A percentile compares a stretch with the other conserved stretches of the same genome.
phyloP scores from a whole-genome alignment of 2,888 invertebrate genomes.

The Drosophila formosana region DNA sequence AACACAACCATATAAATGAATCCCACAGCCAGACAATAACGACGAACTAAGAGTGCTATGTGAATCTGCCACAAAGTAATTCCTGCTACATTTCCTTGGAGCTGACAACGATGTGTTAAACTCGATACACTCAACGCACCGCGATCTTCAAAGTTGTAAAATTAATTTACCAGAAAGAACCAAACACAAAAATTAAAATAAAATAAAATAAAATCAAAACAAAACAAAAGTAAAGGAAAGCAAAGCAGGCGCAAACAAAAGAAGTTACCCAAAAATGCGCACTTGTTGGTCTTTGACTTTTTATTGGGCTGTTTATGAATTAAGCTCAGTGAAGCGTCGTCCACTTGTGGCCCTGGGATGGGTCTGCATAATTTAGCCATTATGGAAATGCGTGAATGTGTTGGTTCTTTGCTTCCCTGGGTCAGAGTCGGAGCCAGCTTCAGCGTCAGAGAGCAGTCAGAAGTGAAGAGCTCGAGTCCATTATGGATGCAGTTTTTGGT shows the following conservation, averaged over 20 bases:
- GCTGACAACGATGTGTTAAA: background rate
- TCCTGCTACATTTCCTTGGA: background rate
- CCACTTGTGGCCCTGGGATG: constrained; percentile 30
- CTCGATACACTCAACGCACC: constrained; percentile 1
- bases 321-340: background rate
- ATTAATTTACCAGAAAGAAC: constrained; percentile 77
- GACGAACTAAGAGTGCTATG: constrained; percentile 35
- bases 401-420: constrained; percentile 17
- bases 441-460: constrained; percentile 32
- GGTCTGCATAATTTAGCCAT: constrained; percentile 78
- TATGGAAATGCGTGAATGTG: constrained; percentile 72
- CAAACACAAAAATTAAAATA: constrained; percentile 20
- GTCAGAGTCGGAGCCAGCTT: background rate
- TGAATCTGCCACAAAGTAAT: background rate
- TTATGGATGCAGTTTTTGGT: constrained; percentile 59
- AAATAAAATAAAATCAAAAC: constrained; percentile 1
- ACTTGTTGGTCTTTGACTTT: constrained; percentile 62
- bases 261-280: constrained; percentile 56
- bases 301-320: constrained; percentile 36
- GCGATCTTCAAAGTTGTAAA: constrained; percentile 53
- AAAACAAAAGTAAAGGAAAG: constrained; percentile 8
- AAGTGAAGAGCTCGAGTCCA: constrained; percentile 47
- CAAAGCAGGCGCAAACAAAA: constrained; percentile 50
- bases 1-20: constrained; percentile 61
- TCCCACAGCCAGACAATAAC: constrained; percentile 27